Percentiles rank a stretch among this genome's conserved stretches.
These are phyloP conservation scores for Sakesphorus luctuosus DNA, from an alignment of 2,113 vertebrate genomes.

Conservation along the genomic window DNA sequence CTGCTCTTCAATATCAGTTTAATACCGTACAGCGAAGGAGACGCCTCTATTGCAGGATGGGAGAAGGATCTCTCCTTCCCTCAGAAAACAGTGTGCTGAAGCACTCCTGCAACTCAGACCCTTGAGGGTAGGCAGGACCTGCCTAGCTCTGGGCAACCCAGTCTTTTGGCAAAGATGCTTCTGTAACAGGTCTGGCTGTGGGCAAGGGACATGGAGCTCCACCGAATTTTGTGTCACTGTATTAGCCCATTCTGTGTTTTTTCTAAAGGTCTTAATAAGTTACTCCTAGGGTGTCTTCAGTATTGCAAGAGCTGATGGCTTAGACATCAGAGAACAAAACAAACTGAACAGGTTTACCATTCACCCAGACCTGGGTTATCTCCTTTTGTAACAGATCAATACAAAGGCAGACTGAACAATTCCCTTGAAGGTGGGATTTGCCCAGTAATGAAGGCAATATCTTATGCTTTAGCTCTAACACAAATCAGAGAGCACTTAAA, in stretches of 20 bases:
- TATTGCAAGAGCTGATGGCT: neutral
- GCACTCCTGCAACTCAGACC: neutral
- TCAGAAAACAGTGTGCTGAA: rapidly evolving
- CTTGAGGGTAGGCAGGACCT: neutral
- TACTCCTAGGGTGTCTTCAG: neutral
- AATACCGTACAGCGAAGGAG: neutral
- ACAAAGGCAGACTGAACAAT: neutral
- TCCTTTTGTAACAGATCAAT: neutral
- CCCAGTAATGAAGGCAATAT: neutral
- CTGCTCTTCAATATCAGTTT: neutral
- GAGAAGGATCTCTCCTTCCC: neutral
- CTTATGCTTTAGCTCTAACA: neutral
- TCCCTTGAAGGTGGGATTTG: neutral
- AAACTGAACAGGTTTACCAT: neutral
- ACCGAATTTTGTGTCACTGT: neutral
- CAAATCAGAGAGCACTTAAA: neutral
- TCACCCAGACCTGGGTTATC: neutral
- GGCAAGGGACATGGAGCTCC: neutral
- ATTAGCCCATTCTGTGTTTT: neutral
- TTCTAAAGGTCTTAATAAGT: neutral
- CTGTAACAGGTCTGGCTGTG: neutral
- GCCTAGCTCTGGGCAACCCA: neutral
- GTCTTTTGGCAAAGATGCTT: neutral
- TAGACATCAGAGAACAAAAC: neutral
- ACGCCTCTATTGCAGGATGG: neutral